Evolutionary conservation across 2,113 vertebrate species (phyloP).

Genomic region (Xiphorhynchus elegans): DNA sequence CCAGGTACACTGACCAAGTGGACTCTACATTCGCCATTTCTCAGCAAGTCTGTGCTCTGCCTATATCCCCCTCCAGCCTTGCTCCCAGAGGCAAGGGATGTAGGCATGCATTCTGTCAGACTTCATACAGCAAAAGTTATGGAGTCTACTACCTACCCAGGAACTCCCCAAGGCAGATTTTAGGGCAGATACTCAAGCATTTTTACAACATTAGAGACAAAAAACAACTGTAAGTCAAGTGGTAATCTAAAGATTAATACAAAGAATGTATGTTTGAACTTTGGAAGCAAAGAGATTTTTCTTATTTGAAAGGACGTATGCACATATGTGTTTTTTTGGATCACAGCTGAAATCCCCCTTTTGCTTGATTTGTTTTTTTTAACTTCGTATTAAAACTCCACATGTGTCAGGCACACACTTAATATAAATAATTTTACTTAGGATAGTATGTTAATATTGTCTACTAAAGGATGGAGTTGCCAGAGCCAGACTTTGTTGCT

Average conservation of each 20-base stretch:
- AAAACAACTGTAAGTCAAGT: neutral
- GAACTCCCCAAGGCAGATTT: neutral
- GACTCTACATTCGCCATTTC: too few relatives aligned
- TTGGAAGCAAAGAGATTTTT: neutral
- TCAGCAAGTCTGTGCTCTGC: neutral
- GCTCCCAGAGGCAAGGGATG: neutral
- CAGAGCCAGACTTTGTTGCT: neutral
- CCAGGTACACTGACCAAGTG: neutral
- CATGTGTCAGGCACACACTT: neutral
- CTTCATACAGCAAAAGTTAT: neutral
- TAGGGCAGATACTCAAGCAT: neutral
- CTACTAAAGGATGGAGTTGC: neutral
- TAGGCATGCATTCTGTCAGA: neutral
- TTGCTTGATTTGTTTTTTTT: neutral
- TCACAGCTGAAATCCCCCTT: neutral
- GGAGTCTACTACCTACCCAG: neutral
- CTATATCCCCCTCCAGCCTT: neutral
- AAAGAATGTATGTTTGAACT: accelerated
- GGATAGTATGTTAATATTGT: neutral
- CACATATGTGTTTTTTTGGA: neutral
- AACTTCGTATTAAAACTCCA: neutral
- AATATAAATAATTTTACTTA: neutral
- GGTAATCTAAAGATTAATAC: neutral
- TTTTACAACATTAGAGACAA: neutral
- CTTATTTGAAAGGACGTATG: neutral